Percentiles rank a stretch among this genome's conserved stretches.
Evolutionary conservation across 2,113 vertebrate species (phyloP).

Genomic region (Acanthisitta chloris): DNA sequence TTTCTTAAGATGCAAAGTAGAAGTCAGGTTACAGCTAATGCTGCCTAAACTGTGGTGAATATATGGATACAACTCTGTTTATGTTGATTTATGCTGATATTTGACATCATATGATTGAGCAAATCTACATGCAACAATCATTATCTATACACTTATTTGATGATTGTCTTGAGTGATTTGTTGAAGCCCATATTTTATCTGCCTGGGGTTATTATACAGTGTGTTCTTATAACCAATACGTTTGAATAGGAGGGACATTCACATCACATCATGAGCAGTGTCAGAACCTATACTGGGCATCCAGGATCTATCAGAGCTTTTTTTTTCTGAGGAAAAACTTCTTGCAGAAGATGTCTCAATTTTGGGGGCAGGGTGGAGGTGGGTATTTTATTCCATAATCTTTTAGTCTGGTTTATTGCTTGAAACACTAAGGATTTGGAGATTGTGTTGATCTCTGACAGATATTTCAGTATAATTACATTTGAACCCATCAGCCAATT

Average conservation of each 20-base stretch:
- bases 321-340: not conserved
- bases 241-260: not conserved
- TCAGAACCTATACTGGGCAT: not conserved
- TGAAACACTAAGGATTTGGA: not conserved
- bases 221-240: not conserved
- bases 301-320: not conserved
- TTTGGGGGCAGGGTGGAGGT: not conserved
- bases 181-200: not conserved
- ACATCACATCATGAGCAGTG: not conserved
- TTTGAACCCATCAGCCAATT: not conserved
- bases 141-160: not conserved
- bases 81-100: not conserved
- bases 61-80: not conserved
- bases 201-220: not conserved
- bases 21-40: not conserved
- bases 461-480: not conserved
- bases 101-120: not conserved
- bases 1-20: not conserved
- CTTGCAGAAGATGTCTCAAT: not conserved
- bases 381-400: not conserved
- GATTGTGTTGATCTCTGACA: not conserved
- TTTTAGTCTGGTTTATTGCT: not conserved
- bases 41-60: not conserved
- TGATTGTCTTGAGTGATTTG: not conserved
- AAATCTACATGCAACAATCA: not conserved